A percentile compares a stretch with the other conserved stretches of the same genome.
Conservation (phyloP, 2,113 vertebrate species). For the Dinomys branickii region DNA sequence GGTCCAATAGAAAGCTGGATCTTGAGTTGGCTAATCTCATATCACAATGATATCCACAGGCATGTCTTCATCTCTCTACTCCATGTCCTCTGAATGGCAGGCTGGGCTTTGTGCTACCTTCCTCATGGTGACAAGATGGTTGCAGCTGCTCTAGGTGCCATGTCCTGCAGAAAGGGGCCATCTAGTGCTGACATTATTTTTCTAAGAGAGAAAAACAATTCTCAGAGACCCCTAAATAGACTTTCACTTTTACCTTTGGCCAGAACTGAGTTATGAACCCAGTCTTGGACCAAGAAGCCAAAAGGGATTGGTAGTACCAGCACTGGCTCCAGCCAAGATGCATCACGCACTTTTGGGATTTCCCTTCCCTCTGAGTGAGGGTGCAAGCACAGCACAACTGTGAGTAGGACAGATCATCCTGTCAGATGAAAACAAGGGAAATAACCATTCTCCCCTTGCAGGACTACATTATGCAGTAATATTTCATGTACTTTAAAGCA, state of each 20-base stretch:
- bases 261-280: not conserved
- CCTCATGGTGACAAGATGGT: not conserved
- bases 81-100: not conserved
- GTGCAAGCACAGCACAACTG: not conserved
- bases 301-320: not conserved
- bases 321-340: not conserved
- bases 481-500: not conserved
- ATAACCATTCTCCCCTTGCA: not conserved
- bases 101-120: not conserved
- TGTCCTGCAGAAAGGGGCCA: not conserved
- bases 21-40: not conserved
- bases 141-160: not conserved
- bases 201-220: not conserved
- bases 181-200: not conserved
- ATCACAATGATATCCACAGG: not conserved
- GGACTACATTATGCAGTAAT: not conserved
- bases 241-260: not conserved
- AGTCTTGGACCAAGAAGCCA: not conserved
- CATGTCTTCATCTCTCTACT: not conserved
- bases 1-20: not conserved
- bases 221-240: not conserved
- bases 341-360: not conserved
- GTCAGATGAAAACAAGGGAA: not conserved
- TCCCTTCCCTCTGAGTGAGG: not conserved
- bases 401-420: not conserved